Conservation (phyloP, 2,113 vertebrate genomes). For the Salvelinus alpinus region DNA sequence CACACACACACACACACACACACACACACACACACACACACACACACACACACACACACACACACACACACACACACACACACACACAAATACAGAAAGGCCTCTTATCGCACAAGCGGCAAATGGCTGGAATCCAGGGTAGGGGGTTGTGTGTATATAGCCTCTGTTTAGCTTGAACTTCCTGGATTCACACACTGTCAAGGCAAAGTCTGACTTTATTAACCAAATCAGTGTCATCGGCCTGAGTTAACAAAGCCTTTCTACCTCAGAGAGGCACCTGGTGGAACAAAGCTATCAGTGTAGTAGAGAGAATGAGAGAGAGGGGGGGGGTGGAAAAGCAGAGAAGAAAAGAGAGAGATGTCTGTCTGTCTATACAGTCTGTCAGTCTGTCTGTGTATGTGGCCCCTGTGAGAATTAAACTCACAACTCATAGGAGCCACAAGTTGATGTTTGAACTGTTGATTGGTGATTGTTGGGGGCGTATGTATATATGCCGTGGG, state of each 20-base stretch:
- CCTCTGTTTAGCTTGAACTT: conserved; percentile 28
- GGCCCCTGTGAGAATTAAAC: background rate
- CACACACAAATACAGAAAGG: conserved; percentile 9
- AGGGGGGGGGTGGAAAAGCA: too few species aligned
- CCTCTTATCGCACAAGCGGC: conserved; percentile 10
- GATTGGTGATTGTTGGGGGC: conserved; percentile 35
- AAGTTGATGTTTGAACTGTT: background rate
- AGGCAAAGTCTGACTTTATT: conserved; percentile 71
- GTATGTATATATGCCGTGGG: background rate
- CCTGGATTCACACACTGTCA: conserved; percentile 56
- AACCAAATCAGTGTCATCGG: conserved; percentile 76
- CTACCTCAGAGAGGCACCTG: conserved; percentile 70
- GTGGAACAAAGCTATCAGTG: conserved; percentile 27
- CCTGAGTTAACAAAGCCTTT: conserved; percentile 61
- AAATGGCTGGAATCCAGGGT: background rate
- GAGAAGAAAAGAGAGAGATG: background rate
- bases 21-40: too few species aligned
- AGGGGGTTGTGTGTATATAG: conserved; percentile 23
- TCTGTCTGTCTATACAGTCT: background rate
- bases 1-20: too few species aligned
- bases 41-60: too few species aligned
- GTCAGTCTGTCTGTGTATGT: background rate
- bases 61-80: conserved; percentile 9
- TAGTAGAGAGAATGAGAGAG: too few species aligned
- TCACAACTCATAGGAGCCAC: too few species aligned